phyloP scores from a whole-genome alignment of 2,888 invertebrate genomes.

The Drosophila helvetica region DNA sequence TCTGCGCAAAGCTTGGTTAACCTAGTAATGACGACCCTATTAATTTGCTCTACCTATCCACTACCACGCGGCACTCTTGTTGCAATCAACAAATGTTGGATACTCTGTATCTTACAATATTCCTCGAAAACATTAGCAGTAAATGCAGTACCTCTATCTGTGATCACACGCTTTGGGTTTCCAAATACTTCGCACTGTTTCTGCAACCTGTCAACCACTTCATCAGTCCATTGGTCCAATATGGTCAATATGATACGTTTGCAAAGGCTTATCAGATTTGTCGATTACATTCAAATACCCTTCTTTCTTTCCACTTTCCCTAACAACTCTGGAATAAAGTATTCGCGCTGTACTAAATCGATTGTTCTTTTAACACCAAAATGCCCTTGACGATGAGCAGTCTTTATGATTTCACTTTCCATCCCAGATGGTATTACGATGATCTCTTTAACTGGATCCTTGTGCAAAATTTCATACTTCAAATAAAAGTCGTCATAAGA shows the following conservation, averaged over 20 bases:
- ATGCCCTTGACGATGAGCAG: no score
- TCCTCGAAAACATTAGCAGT: slow-evolving; percentile 2
- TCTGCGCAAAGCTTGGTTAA: no score
- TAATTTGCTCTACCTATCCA: no score
- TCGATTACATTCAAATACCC: not conserved
- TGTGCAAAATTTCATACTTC: not conserved
- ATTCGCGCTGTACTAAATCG: no score
- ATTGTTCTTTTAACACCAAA: no score
- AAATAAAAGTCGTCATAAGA: not conserved
- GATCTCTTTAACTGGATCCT: slow-evolving; percentile 2
- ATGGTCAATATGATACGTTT: slow-evolving; percentile 1
- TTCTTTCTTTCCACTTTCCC: no score
- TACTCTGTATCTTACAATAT: not conserved
- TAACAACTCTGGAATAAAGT: no score
- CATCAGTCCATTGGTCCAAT: not conserved
- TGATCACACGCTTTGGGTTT: not conserved
- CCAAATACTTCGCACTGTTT: not conserved
- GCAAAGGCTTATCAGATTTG: slow-evolving; percentile 3
- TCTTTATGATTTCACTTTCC: not conserved
- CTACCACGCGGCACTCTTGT: no score
- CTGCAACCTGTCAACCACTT: slow-evolving; percentile 2
- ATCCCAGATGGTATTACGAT: not conserved
- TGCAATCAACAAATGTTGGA: no score
- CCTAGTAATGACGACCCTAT: no score
- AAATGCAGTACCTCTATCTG: slow-evolving; percentile 10